phyloP scores from a whole-genome alignment of 2,797 vertebrate genomes.

The Oceanodroma leucorhoa region DNA sequence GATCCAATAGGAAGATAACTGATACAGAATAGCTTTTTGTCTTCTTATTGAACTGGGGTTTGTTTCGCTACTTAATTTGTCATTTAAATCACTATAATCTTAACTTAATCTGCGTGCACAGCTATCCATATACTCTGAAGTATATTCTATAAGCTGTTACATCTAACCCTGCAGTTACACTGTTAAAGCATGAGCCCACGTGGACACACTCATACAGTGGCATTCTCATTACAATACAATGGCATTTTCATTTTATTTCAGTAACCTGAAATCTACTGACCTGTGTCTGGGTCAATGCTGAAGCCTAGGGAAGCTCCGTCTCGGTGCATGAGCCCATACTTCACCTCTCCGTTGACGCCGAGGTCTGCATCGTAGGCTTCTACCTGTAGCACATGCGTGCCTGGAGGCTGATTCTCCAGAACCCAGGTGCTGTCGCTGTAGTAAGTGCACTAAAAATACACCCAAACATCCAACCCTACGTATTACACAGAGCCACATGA shows the following conservation, averaged over 20 bases:
- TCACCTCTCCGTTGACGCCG: constrained; percentile 87
- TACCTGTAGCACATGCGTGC: constrained; percentile 80
- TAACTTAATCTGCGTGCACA: neutral
- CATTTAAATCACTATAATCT: neutral
- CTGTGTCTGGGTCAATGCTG: constrained; percentile 82
- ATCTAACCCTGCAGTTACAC: neutral
- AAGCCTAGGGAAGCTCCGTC: constrained; percentile 83
- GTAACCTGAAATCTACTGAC: constrained; percentile 57
- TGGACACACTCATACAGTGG: fast-evolving
- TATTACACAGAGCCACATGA: neutral
- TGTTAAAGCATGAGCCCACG: neutral
- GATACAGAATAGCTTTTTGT: neutral
- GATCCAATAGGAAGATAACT: neutral
- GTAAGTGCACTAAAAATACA: constrained; percentile 80
- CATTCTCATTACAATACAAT: neutral
- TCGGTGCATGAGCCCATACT: constrained; percentile 87
- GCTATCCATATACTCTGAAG: neutral
- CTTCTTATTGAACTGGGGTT: neutral
- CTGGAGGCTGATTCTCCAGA: constrained; percentile 86
- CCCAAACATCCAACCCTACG: neutral
- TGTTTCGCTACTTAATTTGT: neutral
- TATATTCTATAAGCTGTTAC: neutral
- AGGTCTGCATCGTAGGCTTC: constrained; percentile 86
- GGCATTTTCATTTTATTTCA: neutral
- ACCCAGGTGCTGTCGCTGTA: constrained; percentile 84